Evolutionary conservation across 2,113 vertebrate species (phyloP).

Genomic region (Pelobates fuscus): DNA sequence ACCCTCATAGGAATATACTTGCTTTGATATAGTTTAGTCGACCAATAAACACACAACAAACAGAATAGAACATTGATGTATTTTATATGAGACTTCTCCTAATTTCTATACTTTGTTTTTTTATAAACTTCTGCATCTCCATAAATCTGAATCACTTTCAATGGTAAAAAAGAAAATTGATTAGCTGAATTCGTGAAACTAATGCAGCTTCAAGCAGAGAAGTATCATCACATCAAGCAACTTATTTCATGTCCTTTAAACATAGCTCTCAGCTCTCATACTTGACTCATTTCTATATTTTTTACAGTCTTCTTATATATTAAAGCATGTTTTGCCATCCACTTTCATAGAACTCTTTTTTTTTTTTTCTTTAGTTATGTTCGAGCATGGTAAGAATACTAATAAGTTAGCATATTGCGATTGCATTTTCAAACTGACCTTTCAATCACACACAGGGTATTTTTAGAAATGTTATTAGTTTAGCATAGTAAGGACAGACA

Average conservation of each 20-base stretch:
- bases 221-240: neutral
- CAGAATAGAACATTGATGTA: neutral
- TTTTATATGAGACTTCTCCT: neutral
- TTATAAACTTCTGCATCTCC: neutral
- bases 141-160: neutral
- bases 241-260: neutral
- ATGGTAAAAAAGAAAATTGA: constrained; percentile 15
- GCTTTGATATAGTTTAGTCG: neutral
- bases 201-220: neutral
- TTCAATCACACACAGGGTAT: neutral
- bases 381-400: neutral
- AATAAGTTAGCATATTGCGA: neutral
- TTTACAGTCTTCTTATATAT: neutral
- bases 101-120: neutral
- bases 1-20: neutral
- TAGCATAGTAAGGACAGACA: neutral
- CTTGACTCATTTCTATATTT: neutral
- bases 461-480: constrained; percentile 9
- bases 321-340: neutral
- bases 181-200: neutral
- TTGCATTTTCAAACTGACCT: constrained; percentile 3
- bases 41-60: neutral
- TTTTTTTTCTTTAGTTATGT: neutral
- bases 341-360: neutral
- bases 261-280: neutral